phyloP scores from a whole-genome alignment of 2,797 vertebrate genomes.

The Borostomias antarcticus region DNA sequence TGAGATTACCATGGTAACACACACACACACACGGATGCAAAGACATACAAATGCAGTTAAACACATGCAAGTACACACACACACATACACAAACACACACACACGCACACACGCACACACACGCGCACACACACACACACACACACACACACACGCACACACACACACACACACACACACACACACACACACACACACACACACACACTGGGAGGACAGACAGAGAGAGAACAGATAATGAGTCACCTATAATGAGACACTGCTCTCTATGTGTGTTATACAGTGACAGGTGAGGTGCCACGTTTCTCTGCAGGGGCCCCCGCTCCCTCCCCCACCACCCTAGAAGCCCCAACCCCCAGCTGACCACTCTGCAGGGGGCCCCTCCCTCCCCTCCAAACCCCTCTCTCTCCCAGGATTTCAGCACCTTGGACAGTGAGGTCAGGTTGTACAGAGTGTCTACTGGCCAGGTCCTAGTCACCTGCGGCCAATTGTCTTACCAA shows the following conservation, averaged over 20 bases:
- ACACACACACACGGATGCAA: conserved; percentile 1
- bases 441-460: too few species aligned
- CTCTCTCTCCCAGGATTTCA: too few species aligned
- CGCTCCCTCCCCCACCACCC: too few species aligned
- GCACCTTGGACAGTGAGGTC: too few species aligned
- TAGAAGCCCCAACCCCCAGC: too few species aligned
- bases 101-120: neutral
- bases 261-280: conserved; percentile 54
- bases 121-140: neutral
- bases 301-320: neutral
- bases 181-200: neutral
- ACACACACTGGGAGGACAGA: neutral
- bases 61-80: neutral
- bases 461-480: too few species aligned
- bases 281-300: conserved; percentile 60
- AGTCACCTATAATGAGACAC: conserved; percentile 61
- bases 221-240: conserved; percentile 48
- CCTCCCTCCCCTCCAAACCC: too few species aligned
- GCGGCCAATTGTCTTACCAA: too few species aligned
- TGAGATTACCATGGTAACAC: conserved; percentile 23
- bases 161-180: conserved; percentile 19
- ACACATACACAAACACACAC: conserved; percentile 2
- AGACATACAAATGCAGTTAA: conserved; percentile 13
- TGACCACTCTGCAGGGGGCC: too few species aligned
- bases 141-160: conserved; percentile 23